phyloP scores from a whole-genome alignment of 2,113 vertebrate species.

The Taurulus bubalis region DNA sequence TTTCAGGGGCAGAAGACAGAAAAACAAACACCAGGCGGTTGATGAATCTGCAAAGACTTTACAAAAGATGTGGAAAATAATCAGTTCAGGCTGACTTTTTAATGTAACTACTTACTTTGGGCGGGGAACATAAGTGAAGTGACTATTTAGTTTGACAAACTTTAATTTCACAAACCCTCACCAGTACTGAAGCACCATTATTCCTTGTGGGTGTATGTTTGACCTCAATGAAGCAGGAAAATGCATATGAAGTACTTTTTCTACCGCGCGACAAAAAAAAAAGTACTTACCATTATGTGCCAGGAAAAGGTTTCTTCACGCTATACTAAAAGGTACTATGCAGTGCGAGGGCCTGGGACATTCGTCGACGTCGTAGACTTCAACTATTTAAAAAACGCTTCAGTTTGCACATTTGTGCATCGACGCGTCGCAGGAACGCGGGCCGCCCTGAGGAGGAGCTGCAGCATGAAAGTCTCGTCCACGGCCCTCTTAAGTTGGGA shows the following conservation, averaged over 20 bases:
- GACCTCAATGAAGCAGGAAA: background rate
- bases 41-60: constrained; percentile 2
- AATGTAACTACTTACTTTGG: background rate
- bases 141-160: background rate
- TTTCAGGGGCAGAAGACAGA: background rate
- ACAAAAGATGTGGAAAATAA: background rate
- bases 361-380: background rate
- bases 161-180: background rate
- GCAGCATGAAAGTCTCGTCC: background rate
- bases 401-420: background rate
- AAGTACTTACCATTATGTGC: background rate
- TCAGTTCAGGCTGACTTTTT: background rate
- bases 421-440: background rate
- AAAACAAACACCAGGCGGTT: background rate
- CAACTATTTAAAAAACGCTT: background rate
- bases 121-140: background rate
- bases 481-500: background rate
- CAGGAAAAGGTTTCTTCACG: background rate
- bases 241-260: background rate
- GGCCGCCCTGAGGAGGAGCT: background rate
- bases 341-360: background rate
- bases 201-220: background rate
- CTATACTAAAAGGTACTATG: background rate
- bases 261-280: too few relatives aligned
- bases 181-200: background rate